Conservation (phyloP, 2,888 invertebrate genomes). For the Rhagonycha fulva region DNA sequence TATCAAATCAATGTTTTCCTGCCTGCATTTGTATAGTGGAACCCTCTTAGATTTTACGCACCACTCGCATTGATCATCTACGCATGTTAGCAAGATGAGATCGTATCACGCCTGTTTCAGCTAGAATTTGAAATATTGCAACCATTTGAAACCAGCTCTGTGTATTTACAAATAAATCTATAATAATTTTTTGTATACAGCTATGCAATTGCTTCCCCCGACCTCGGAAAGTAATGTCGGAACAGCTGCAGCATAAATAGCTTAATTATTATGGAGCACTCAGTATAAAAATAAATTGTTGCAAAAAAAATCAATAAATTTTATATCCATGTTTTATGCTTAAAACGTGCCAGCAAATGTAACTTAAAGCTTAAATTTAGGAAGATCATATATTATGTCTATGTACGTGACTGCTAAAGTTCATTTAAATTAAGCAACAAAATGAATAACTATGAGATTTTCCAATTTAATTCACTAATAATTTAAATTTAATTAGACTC, state of each 20-base stretch:
- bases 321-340: neutral
- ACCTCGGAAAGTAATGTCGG: neutral
- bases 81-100: slow-evolving; percentile 44
- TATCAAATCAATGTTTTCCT: slow-evolving; percentile 17
- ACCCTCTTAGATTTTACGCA: slow-evolving; percentile 32
- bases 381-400: neutral
- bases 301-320: neutral
- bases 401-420: neutral
- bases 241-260: neutral
- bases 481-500: neutral
- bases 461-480: neutral
- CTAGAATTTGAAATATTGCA: slow-evolving; percentile 44
- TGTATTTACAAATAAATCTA: slow-evolving; percentile 43
- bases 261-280: neutral
- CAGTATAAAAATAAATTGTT: neutral
- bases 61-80: slow-evolving; percentile 43
- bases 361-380: neutral
- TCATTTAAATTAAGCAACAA: neutral
- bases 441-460: neutral
- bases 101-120: slow-evolving; percentile 43
- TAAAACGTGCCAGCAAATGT: neutral
- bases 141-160: slow-evolving; percentile 38
- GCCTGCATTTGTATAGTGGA: slow-evolving; percentile 18
- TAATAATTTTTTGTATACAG: neutral
- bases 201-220: neutral